These are phyloP conservation scores for Calliphora vomitoria DNA, from an alignment of 2,888 invertebrate genomes.

Conservation along the genomic window DNA sequence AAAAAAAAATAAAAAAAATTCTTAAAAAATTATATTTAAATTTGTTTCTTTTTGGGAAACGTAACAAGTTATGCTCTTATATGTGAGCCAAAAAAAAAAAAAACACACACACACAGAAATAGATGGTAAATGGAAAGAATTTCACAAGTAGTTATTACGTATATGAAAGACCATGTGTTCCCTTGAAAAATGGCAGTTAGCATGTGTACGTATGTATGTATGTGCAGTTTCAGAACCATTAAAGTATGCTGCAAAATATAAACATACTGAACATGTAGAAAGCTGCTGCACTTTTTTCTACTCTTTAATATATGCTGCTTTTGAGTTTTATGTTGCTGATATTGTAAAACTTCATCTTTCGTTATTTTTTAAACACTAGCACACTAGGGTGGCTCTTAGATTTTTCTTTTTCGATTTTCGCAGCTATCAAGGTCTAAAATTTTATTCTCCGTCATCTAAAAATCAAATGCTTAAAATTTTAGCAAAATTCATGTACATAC, in stretches of 20 bases:
- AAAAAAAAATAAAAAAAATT: constrained; percentile 31
- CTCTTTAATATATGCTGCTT: background rate
- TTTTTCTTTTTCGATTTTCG: no score
- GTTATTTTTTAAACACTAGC: background rate
- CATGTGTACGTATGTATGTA: background rate
- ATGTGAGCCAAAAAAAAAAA: constrained; percentile 21
- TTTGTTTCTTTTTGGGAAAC: constrained; percentile 9
- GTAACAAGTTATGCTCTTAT: constrained; percentile 60
- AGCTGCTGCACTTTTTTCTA: constrained; percentile 23
- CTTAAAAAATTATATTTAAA: no score
- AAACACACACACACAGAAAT: background rate
- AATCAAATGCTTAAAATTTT: no score
- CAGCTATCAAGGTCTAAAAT: no score
- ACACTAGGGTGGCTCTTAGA: no score
- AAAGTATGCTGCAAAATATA: constrained; percentile 12
- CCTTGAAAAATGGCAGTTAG: constrained; percentile 31
- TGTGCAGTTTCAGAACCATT: constrained; percentile 14
- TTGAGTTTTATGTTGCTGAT: constrained; percentile 26
- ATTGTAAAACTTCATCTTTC: constrained; percentile 30
- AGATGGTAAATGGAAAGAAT: constrained; percentile 45
- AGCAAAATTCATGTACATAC: no score
- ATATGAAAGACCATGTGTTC: constrained; percentile 72
- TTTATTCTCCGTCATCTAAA: no score
- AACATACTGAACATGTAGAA: constrained; percentile 8
- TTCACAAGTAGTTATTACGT: constrained; percentile 62